Conservation (phyloP, 1,140 invertebrate species). For the Drosophila pectinifera region DNA sequence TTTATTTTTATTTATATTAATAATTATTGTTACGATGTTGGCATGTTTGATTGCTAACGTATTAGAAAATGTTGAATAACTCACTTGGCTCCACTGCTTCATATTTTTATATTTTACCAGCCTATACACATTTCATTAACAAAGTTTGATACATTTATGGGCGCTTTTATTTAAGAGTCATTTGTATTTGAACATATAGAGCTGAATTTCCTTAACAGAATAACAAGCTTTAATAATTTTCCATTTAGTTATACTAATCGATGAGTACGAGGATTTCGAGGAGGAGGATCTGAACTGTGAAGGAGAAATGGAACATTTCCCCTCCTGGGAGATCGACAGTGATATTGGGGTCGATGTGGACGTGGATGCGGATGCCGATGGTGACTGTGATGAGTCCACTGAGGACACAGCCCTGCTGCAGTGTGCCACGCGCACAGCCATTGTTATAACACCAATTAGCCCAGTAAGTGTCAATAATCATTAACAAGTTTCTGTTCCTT, state of each 20-base stretch:
- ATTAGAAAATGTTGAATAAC: not conserved
- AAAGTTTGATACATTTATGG: no score
- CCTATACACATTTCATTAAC: no score
- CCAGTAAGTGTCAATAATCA: constrained; percentile 62
- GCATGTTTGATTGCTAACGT: no score
- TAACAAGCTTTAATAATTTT: constrained; percentile 7
- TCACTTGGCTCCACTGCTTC: not conserved
- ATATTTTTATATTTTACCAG: not conserved
- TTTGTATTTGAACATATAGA: no score
- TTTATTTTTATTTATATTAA: not conserved
- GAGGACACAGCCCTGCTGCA: constrained; percentile 86
- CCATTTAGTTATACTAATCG: constrained; percentile 85
- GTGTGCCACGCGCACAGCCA: constrained; percentile 84
- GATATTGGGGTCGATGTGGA: constrained; percentile 86
- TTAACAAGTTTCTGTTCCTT: not conserved
- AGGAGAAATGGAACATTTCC: constrained; percentile 84
- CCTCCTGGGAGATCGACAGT: constrained; percentile 84
- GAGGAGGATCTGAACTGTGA: constrained; percentile 85
- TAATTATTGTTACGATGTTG: not conserved
- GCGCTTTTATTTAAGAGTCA: not conserved
- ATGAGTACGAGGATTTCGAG: constrained; percentile 86
- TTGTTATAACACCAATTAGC: constrained; percentile 85
- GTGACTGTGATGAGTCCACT: constrained; percentile 86
- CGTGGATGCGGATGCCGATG: constrained; percentile 85
- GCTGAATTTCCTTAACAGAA: no score